phyloP scores from a whole-genome alignment of 2,113 vertebrate species.

The Sardina pilchardus region DNA sequence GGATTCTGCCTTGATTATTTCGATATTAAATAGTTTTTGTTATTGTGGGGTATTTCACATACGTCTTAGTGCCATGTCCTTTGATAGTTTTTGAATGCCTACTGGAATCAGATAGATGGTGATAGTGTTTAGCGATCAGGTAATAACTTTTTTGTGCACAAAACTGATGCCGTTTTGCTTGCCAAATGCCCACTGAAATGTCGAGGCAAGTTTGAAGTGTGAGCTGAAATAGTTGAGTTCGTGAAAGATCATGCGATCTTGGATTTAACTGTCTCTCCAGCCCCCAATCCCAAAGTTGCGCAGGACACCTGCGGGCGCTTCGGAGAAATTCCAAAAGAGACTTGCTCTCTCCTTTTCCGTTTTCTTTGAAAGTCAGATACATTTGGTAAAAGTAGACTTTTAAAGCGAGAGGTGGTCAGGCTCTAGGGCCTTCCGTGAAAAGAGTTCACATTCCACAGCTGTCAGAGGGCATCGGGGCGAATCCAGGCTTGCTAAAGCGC shows the following conservation, averaged over 20 bases:
- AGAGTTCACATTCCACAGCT: conserved; percentile 71
- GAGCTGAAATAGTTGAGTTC: background rate
- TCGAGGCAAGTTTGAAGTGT: background rate
- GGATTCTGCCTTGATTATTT: background rate
- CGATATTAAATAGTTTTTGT: background rate
- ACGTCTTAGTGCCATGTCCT: background rate
- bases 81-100: background rate
- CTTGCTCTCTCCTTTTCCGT: conserved; percentile 16
- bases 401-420: conserved; percentile 65
- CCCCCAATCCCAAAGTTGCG: conserved; percentile 30
- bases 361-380: conserved; percentile 53
- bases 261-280: background rate
- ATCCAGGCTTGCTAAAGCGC: conserved; percentile 65
- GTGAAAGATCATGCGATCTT: background rate
- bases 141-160: background rate
- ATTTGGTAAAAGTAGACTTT: conserved; percentile 48
- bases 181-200: background rate
- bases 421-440: conserved; percentile 64
- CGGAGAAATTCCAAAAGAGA: conserved; percentile 47
- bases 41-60: background rate
- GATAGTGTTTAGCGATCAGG: background rate
- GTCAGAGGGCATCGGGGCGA: conserved; percentile 68
- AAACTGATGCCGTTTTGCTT: background rate
- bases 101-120: background rate
- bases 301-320: conserved; percentile 65